Evolutionary conservation across 2,113 vertebrate genomes (phyloP), one percentile per base, ranked within the genome.

Genomic region (Gymnorhina tibicen): DNA sequence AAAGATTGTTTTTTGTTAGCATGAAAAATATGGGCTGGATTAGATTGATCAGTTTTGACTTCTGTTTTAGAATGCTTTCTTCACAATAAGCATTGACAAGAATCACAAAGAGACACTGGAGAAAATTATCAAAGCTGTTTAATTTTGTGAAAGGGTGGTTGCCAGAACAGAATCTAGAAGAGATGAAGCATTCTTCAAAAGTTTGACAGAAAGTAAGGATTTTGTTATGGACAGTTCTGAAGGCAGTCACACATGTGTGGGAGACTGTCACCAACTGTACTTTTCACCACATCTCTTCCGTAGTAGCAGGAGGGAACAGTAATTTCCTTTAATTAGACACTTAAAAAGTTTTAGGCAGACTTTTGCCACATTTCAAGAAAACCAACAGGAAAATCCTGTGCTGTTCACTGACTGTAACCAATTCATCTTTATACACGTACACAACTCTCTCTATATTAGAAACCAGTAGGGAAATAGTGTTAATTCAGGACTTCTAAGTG

Each of bases 181-280:
- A 79, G 26, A 56, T 24, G 16, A 95, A 24, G 23, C 13, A 49
- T 56, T 82, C 64, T 84, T 95, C 52, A 84, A 78, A 84, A 91
- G 52, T 46, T 72, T 59, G 52, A 59, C 15, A 41, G 13, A 60
- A 70, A 93, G 44, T 59, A 41, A 33, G 41, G 53, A 62, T 88
- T 88, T 49, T 73, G 28, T 79, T 87, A 41, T 50, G 92, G 92
- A 41, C 88, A 88, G 58, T 83, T 93, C 75, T 90, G 92, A 85
- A 87, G 70, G n/a, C 67, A 87, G 62, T 42, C 69, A 78, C 49
- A 49, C 9, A 24, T 24, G 58, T 0, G 1, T 85, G 66, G 87
- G 85, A 82, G 37, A 58, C 53, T 72, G 74, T 82, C 30, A 59
- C 13, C 64, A 47, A 33, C n/a, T 53, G n/a, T 63, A 67, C 13